Base-by-base conservation (phyloP, 2,797 vertebrate genomes). In the Sebastiscus tertius region DNA sequence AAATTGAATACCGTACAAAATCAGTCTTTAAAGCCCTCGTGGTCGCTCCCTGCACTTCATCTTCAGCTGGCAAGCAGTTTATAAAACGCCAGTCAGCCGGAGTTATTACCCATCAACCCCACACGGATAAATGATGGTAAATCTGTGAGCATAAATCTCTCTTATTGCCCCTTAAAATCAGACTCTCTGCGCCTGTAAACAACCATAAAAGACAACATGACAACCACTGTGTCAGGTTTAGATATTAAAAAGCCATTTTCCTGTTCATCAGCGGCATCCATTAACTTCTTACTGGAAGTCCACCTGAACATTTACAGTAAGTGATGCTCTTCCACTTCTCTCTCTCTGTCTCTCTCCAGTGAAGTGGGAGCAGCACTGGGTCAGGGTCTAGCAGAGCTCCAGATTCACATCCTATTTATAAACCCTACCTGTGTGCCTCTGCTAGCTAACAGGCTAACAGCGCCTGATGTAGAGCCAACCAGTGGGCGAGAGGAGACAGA, bases 371-470 rank as follows among this genome's bases (percentile, higher is more conserved):
- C 63, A 18, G 24, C 63, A 13, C 36, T 69, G 67, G 86, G 46
- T 79, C 75, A 66, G 64, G 60, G 70, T 85, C 73, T 65, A 34
- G 20, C 69, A 64, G 42, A 83, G 89, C 61, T 90, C 86, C 82
- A 89, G 59, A 87, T 87, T 9, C 77, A 81, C 52, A 31, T 54
- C 65, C 88, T 88, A 89, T 90, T 91, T 87, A 84, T 88, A 90
- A 46, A 49, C 22, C 1, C 54, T 54, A 74, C 31, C 58, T 42
- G 46, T 39, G 83, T 60, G 72, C 54, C 27, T 70, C 74, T 46
- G 62, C 24, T 26, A 22, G 42, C 60, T 76, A 56, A 71, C 54
- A 34, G 24, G 72, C 73, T 72, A 63, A 54, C 52, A 18, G 49
- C 4, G 2, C 2, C 72, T 56, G 42, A 67, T 66, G 42, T 14